phyloP scores from a whole-genome alignment of 2,113 vertebrate species.

The Proteles cristata region DNA sequence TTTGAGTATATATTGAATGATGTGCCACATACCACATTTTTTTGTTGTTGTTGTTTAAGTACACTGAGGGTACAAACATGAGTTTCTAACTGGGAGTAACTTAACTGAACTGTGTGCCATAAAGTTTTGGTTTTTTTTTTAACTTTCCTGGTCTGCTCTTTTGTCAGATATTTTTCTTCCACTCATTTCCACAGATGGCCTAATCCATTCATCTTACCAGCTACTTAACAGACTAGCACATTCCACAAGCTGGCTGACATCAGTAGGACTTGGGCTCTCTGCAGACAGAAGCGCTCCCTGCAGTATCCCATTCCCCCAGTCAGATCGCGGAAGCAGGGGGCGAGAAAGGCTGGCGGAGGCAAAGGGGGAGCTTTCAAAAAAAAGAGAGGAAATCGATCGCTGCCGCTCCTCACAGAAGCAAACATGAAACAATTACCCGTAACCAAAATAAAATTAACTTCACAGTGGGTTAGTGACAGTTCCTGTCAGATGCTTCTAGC shows the following conservation, averaged over 20 bases:
- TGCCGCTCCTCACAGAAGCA: constrained; percentile 16
- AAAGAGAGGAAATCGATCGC: constrained; percentile 17
- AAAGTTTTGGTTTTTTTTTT: background rate
- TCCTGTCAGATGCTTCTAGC: constrained; percentile 50
- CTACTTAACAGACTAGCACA: constrained; percentile 59
- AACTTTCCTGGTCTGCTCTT: constrained; percentile 40
- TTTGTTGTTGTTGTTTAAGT: background rate
- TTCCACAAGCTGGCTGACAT: constrained; percentile 40
- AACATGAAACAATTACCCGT: constrained; percentile 42
- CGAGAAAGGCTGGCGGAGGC: background rate
- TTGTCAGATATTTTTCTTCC: constrained; percentile 43
- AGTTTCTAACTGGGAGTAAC: constrained; percentile 36
- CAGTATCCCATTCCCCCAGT: background rate
- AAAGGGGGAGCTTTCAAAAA: background rate
- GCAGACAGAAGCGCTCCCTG: background rate
- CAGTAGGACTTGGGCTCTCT: background rate
- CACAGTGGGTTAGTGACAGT: constrained; percentile 40
- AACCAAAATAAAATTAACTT: constrained; percentile 73
- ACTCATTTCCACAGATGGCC: constrained; percentile 31
- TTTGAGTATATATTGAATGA: background rate
- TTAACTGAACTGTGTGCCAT: constrained; percentile 20
- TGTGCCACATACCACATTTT: background rate
- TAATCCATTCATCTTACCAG: constrained; percentile 50
- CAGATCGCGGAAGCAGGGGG: background rate
- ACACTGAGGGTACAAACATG: background rate